Conservation (phyloP, 2,113 vertebrate genomes). For the Ifrita kowaldi region DNA sequence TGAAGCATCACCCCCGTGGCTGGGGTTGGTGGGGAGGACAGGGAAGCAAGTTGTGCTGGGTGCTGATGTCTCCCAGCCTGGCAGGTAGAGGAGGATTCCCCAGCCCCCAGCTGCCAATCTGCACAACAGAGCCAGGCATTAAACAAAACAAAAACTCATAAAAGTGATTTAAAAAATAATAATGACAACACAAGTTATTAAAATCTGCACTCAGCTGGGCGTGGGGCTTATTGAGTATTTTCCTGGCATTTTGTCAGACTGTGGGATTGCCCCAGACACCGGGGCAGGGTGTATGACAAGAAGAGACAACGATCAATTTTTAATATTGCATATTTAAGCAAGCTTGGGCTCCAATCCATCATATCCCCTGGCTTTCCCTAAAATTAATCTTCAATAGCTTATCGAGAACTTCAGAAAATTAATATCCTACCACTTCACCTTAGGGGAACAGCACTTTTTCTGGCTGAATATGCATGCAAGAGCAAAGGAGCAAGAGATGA, state of each 20-base stretch:
- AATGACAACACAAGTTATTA: constrained; percentile 38
- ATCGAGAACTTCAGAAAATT: constrained; percentile 56
- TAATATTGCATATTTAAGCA: constrained; percentile 69
- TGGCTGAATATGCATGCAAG: not conserved
- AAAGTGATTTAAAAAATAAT: constrained; percentile 45
- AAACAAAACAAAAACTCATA: constrained; percentile 42
- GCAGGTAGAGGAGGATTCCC: not conserved
- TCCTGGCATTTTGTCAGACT: not conserved
- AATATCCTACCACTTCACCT: constrained; percentile 36
- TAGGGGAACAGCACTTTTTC: not conserved
- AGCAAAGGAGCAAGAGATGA: not conserved
- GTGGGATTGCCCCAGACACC: constrained; percentile 46
- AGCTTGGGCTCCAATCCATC: constrained; percentile 42
- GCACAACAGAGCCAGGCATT: not conserved
- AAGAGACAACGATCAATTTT: constrained; percentile 64
- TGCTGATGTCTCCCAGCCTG: not conserved
- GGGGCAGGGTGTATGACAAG: constrained; percentile 46
- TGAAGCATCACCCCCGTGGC: not conserved
- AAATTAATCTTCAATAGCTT: constrained; percentile 64
- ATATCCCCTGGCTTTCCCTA: constrained; percentile 49
- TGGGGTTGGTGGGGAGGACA: accelerated
- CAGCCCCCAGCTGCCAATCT: not conserved
- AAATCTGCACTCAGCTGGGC: not conserved
- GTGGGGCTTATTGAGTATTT: constrained; percentile 3
- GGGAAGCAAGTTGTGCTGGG: not conserved